Evolutionary conservation across 2,113 vertebrate genomes (phyloP), one percentile per base, ranked within the genome.

Genomic region (Ginglymostoma cirratum): DNA sequence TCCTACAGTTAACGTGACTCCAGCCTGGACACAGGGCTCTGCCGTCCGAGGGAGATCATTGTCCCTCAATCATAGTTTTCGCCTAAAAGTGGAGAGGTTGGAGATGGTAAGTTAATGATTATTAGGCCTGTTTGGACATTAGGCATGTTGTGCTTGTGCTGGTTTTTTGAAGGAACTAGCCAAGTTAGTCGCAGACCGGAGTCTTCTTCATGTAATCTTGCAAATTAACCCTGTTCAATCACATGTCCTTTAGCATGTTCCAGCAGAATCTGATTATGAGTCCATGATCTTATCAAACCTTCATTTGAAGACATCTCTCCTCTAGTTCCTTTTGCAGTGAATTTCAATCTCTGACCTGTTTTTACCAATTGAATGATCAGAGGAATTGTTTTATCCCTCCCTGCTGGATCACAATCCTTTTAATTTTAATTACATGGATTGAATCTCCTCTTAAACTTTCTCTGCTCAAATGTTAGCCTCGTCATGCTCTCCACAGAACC

Each of bases 31-130:
- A 42, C 96, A 96, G 70, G 96, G 96, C 96, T 96, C 65, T 85
- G 97, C 96, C 95, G 93, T 96, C 34, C 97, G 97, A 96, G 97
- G 96, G 96, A 97, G 97, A 96, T 98, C 97, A 96, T 78, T 97
- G 95, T 97, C 97, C 86, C 96, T 97, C 90, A 97, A 96, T 94
- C 97, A 97, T 6, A 97, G 96, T 96, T 61, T 97, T 96, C 97
- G 97, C 83, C 96, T 99, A 96, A 98, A 97, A 97, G 97, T 98
- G 96, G 98, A 99, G 95, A 98, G 98, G 83, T 96, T 98, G 96
- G 98, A 99, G 96, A 98, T 98, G 98, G 99, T 99, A 97, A 98
- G 96, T 52, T 24, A 48, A 14, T 69, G 38, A 45, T 42, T 72
- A 27, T 42, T 27, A 1, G 23, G 17, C 65, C 24, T 30, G n/a